Percentiles rank a stretch among this genome's conserved stretches.
These are phyloP conservation scores for Apis dorsata DNA, from an alignment of 1,140 invertebrate species.

Conservation along the genomic window DNA sequence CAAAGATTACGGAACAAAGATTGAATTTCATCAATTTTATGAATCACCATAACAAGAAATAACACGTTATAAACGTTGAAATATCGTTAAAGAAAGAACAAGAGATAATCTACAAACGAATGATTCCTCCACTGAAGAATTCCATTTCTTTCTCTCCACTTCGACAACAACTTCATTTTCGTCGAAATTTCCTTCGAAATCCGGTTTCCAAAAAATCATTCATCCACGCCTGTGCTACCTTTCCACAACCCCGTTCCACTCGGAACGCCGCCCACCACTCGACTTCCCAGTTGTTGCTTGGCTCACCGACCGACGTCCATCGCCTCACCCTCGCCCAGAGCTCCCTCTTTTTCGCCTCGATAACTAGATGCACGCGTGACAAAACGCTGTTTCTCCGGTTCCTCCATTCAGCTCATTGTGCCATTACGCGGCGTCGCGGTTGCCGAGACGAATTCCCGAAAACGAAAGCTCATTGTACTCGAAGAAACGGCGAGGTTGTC, in stretches of 20 bases:
- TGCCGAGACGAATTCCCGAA: constrained; percentile 41
- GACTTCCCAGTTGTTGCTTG: constrained; percentile 12
- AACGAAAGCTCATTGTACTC: constrained; percentile 20
- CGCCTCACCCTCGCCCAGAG: too few species aligned
- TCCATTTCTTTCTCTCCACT: too few species aligned
- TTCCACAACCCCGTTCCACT: neutral
- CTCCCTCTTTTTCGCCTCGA: neutral
- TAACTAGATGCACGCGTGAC: constrained; percentile 38
- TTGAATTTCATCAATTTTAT: too few species aligned
- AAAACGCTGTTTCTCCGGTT: constrained; percentile 13
- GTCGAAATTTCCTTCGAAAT: neutral
- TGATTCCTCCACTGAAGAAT: too few species aligned
- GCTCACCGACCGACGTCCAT: neutral
- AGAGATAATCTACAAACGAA: too few species aligned
- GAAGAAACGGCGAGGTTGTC: constrained; percentile 8
- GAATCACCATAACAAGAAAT: too few species aligned
- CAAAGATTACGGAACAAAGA: too few species aligned
- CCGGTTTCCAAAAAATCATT: neutral
- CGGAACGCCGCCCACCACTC: neutral
- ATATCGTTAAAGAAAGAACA: too few species aligned
- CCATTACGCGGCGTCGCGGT: neutral
- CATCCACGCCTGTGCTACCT: neutral
- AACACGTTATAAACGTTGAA: too few species aligned
- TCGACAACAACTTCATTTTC: neutral
- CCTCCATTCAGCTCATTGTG: constrained; percentile 4